Evolutionary conservation across 2,797 vertebrate genomes (phyloP), one percentile per base, ranked within the genome.

Genomic region (Salarias fasciatus): DNA sequence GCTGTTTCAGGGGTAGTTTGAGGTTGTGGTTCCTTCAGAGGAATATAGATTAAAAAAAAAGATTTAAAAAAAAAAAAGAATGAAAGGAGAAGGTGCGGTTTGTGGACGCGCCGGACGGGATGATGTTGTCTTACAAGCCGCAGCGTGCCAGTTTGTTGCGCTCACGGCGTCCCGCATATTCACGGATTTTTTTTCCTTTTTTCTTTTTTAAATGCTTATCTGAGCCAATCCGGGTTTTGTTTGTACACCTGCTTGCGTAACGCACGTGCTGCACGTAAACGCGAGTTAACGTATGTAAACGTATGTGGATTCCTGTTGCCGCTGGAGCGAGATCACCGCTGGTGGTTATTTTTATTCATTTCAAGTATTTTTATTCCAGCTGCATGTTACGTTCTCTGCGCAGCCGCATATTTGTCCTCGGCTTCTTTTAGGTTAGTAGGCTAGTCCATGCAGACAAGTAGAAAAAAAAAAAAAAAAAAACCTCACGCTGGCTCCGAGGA

Each of bases 391-490:
- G 33, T 29, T 28, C 33, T 18, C 8, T 12, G 8, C 45, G 24
- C 66, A 33, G 14, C 11, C 11, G 43, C 12, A 40, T 60, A 42
- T 52, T 42, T 43, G 28, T 24, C 56, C 35, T 41, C 31, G 11
- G 8, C 59, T 47, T 29, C 14, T 85, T 88, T 63, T 80, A 71
- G 88, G 86, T 87, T 81, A 86, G 73, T 80, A 75, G 84, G 71
- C 69, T 69, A 66, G 56, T 65, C 55, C 59, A 54, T 42, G 72
- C 72, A 75, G 80, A 72, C 68, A 77, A 68, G 70, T 82, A 74
- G 74, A 82, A 28, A n/a, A 18, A 24, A 13, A 5, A 12, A n/a
- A 5, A 14, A 37, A 50, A 36, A 59, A 81, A 81, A 82, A 80
- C 82, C 75, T 77, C 72, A 72, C 57, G 71, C 60, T 52, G 49